These are phyloP conservation scores for Hippolais icterina DNA, from an alignment of 2,113 vertebrate species.

Conservation along the genomic window DNA sequence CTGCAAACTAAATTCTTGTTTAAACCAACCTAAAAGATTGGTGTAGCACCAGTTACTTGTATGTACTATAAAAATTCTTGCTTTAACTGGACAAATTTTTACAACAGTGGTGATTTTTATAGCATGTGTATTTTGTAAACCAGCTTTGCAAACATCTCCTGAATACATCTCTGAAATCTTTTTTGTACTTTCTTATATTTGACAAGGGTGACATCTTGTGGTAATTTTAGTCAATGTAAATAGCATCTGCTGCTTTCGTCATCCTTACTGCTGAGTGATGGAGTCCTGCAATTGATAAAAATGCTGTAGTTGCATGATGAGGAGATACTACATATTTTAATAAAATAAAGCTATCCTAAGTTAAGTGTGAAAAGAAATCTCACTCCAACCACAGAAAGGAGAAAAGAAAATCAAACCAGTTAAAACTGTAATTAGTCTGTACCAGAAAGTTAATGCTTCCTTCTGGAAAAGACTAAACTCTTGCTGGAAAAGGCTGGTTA, in stretches of 20 bases:
- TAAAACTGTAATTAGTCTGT: background rate
- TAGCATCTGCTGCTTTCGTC: background rate
- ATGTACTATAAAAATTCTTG: background rate
- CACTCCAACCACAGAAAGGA: background rate
- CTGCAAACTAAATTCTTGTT: background rate
- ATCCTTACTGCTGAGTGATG: background rate
- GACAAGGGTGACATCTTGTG: constrained; percentile 24
- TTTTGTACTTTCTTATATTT: background rate
- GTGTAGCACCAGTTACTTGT: background rate
- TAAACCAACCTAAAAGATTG: background rate
- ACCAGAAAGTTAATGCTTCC: background rate
- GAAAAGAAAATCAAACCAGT: background rate
- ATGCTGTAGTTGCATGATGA: background rate
- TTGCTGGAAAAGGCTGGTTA: background rate
- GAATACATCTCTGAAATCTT: background rate
- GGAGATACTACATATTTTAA: background rate
- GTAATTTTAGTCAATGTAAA: background rate
- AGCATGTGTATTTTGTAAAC: background rate
- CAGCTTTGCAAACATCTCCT: background rate
- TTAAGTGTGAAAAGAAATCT: background rate
- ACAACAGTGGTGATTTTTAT: background rate
- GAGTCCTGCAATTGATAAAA: background rate
- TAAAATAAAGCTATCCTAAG: background rate
- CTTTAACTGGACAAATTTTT: background rate
- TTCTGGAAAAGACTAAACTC: background rate